phyloP scores from a whole-genome alignment of 2,888 invertebrate genomes.

The Nephrotoma appendiculata region DNA sequence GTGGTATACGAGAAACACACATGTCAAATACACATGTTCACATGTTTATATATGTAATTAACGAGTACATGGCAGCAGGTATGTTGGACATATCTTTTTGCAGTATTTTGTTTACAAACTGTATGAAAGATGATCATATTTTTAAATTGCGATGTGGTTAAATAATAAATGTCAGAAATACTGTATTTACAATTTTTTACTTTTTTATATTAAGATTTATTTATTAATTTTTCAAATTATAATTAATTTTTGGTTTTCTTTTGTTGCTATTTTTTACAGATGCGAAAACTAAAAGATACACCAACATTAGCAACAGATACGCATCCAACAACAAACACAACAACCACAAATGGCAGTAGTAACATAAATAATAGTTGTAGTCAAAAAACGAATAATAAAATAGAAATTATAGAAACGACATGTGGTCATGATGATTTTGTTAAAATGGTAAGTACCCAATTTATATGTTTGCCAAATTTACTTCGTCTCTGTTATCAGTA shows the following conservation, averaged over 20 bases:
- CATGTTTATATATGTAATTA: neutral
- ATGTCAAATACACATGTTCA: no score
- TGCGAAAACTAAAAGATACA: slow-evolving; percentile 40
- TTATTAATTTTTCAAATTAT: neutral
- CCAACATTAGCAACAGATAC: slow-evolving; percentile 19
- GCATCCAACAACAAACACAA: slow-evolving; percentile 10
- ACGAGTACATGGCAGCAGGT: neutral
- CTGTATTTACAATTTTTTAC: neutral
- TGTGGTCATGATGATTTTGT: slow-evolving; percentile 17
- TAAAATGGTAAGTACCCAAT: slow-evolving; percentile 15
- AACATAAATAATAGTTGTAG: slow-evolving; percentile 17
- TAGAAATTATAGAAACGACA: slow-evolving; percentile 17
- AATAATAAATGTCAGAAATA: neutral
- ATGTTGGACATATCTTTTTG: neutral
- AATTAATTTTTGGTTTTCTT: neutral
- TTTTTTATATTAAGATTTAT: neutral
- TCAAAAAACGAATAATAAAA: slow-evolving; percentile 18
- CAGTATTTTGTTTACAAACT: neutral
- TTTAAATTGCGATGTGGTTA: neutral
- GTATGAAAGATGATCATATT: neutral
- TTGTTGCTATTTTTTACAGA: slow-evolving; percentile 26
- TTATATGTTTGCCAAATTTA: no score
- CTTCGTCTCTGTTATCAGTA: no score
- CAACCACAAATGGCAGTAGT: slow-evolving; percentile 13
- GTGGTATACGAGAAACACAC: no score